These are phyloP conservation scores for Cavia porcellus DNA, from an alignment of 2,113 vertebrate genomes.

Conservation along the genomic window DNA sequence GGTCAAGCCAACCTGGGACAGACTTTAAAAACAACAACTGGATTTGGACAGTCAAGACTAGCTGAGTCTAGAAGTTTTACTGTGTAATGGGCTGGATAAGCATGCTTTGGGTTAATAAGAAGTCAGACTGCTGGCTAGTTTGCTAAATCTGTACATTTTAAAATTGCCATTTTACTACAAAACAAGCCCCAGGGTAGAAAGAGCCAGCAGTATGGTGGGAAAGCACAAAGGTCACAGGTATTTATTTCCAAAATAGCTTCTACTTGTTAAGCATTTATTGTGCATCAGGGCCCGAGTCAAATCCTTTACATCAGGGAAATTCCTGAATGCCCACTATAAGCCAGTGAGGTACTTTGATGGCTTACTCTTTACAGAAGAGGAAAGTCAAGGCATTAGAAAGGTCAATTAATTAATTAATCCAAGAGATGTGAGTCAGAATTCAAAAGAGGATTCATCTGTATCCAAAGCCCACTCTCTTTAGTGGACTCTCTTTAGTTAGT, in stretches of 20 bases:
- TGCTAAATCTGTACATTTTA: no score
- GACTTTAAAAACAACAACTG: no score
- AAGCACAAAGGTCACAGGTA: neutral
- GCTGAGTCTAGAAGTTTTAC: no score
- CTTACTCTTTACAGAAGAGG: neutral
- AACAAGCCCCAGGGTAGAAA: neutral
- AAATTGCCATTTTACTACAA: neutral
- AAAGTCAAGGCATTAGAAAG: neutral
- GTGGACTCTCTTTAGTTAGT: no score
- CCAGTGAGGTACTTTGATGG: neutral
- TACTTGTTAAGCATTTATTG: neutral
- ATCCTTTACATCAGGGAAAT: neutral
- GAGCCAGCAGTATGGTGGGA: neutral
- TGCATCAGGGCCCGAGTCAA: neutral
- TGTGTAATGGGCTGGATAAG: no score
- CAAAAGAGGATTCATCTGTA: neutral
- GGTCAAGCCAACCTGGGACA: no score
- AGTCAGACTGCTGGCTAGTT: no score
- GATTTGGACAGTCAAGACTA: no score
- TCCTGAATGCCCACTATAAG: neutral
- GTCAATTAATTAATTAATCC: neutral
- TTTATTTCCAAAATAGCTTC: neutral
- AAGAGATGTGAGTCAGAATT: neutral
- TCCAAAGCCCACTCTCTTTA: neutral
- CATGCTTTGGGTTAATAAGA: no score